Conservation (phyloP, 2,113 vertebrate species). For the Epinephelus fuscoguttatus region DNA sequence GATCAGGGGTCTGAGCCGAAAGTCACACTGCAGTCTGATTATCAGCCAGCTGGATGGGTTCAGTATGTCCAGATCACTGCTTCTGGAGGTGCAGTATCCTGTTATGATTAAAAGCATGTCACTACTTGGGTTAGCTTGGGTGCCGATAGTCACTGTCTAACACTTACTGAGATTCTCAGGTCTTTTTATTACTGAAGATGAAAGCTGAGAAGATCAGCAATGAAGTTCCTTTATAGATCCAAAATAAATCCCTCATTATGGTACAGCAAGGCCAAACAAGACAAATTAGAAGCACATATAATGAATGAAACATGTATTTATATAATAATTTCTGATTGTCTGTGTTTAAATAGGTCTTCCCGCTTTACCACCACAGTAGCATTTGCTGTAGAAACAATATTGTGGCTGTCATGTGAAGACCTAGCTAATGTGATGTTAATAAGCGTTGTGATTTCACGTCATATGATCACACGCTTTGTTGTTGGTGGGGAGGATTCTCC, state of each 20-base stretch:
- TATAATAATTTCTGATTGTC: background rate
- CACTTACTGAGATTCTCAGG: background rate
- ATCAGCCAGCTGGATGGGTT: constrained; percentile 87
- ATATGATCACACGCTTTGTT: constrained; percentile 6
- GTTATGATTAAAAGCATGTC: too few relatives aligned
- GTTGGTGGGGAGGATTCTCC: background rate
- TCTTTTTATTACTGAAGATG: background rate
- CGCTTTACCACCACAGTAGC: background rate
- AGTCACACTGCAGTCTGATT: constrained; percentile 77
- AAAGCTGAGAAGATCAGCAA: background rate
- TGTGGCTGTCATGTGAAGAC: constrained; percentile 5
- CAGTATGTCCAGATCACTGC: constrained; percentile 79
- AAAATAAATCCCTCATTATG: background rate
- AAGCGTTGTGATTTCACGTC: background rate
- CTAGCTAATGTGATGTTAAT: background rate
- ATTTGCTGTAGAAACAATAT: background rate
- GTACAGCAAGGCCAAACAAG: background rate
- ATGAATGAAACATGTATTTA: background rate
- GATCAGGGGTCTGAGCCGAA: constrained; percentile 79
- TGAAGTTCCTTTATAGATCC: background rate
- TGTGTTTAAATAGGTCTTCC: background rate
- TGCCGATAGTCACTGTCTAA: background rate
- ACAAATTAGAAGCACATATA: background rate
- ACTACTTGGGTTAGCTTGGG: background rate
- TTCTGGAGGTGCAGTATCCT: constrained; percentile 75